Evolutionary conservation across 2,797 vertebrate species (phyloP).

Genomic region (Anas acuta): DNA sequence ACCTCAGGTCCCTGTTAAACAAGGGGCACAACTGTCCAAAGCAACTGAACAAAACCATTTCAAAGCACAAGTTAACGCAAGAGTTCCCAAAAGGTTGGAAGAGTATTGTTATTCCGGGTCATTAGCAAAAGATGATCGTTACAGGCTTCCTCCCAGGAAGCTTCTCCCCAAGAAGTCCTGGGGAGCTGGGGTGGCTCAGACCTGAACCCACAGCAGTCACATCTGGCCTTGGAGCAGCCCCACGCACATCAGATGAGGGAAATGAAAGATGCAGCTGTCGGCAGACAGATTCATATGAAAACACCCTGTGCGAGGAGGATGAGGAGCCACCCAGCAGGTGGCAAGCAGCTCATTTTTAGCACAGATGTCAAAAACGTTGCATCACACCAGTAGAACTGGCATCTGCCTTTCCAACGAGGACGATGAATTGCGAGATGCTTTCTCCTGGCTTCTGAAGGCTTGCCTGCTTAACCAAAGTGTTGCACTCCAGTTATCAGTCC

Average conservation of each 20-base stretch:
- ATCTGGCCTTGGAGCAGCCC: background rate
- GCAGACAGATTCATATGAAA: background rate
- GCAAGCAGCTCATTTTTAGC: background rate
- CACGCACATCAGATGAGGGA: fast-evolving
- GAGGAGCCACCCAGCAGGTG: background rate
- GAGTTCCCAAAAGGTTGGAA: background rate
- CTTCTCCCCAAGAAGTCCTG: background rate
- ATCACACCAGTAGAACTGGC: background rate
- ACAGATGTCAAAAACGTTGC: background rate
- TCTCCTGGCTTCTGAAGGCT: background rate
- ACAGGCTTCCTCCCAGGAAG: background rate
- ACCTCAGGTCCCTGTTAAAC: background rate
- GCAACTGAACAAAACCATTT: background rate
- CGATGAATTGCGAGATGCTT: background rate
- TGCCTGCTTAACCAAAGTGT: background rate
- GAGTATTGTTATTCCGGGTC: background rate
- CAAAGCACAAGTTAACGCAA: background rate
- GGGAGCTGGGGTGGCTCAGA: background rate
- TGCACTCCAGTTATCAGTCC: background rate
- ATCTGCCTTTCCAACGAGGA: background rate
- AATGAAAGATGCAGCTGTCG: background rate
- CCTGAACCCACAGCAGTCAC: fast-evolving
- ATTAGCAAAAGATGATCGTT: background rate
- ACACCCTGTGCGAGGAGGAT: background rate
- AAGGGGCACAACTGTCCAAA: background rate